Percentiles rank a stretch among this genome's conserved stretches.
Evolutionary conservation across 2,113 vertebrate species (phyloP).

Genomic region (Pedetes capensis): DNA sequence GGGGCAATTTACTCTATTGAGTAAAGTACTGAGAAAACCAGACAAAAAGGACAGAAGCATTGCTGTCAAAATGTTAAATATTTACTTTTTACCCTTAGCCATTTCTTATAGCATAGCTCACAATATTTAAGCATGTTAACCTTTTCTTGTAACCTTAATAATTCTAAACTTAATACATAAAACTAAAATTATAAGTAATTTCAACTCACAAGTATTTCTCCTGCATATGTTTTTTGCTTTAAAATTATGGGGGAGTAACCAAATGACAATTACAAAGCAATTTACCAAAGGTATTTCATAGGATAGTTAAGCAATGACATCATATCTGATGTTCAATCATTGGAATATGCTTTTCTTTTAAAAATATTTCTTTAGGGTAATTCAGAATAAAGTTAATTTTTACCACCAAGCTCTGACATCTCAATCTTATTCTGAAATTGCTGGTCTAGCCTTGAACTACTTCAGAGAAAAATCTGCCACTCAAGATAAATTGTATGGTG

Average conservation of each 20-base stretch:
- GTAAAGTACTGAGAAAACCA: not conserved
- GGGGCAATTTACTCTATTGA: not conserved
- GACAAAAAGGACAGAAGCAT: not conserved
- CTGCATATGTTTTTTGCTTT: not conserved
- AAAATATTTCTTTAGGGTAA: not conserved
- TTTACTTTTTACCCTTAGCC: not conserved
- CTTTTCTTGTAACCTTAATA: not conserved
- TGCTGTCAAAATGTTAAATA: not conserved
- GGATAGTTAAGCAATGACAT: not conserved
- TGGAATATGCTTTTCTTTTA: not conserved
- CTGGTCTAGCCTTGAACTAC: conserved; percentile 25
- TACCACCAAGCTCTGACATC: conserved; percentile 23
- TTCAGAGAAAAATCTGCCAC: conserved; percentile 55
- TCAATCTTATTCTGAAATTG: conserved; percentile 61
- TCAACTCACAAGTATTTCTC: not conserved
- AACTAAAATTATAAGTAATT: not conserved
- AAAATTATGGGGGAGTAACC: not conserved
- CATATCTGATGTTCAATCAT: not conserved
- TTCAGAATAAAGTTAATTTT: conserved; percentile 41
- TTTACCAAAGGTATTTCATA: conserved; percentile 10
- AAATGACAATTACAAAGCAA: not conserved
- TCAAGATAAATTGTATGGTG: conserved; percentile 64
- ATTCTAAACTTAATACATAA: not conserved
- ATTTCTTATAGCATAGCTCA: not conserved
- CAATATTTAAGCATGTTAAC: not conserved